Conservation (phyloP, 64 coral and sea anemone species). For the Porites australiensis region DNA sequence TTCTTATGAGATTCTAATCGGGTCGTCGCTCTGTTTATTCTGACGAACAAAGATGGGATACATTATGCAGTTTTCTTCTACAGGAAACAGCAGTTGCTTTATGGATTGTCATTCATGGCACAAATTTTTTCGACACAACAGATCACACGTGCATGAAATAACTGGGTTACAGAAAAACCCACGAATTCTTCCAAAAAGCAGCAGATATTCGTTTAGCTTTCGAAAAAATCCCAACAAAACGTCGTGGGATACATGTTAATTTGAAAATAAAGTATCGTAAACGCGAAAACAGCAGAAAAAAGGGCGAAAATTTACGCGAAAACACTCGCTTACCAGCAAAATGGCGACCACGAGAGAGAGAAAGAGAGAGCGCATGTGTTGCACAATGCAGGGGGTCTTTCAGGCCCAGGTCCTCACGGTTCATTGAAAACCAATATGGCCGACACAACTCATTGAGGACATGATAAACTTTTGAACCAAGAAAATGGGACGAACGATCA, state of each 20-base stretch:
- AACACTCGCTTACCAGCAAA: not conserved
- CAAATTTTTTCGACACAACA: too few relatives aligned
- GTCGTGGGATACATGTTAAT: not conserved
- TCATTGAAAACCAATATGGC: slow-evolving; percentile 48
- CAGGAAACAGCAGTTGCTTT: too few relatives aligned
- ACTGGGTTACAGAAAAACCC: not conserved
- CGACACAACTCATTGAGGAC: slow-evolving; percentile 21
- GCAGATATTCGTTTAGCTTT: not conserved
- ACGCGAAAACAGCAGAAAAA: not conserved
- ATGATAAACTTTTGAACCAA: not conserved
- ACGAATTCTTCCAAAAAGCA: not conserved
- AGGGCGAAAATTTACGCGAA: not conserved
- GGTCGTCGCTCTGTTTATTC: too few relatives aligned
- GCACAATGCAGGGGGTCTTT: slow-evolving; percentile 48
- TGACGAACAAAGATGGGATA: too few relatives aligned
- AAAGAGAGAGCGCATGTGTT: slow-evolving; percentile 54
- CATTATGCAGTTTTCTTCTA: too few relatives aligned
- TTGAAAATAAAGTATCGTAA: not conserved
- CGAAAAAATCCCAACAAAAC: not conserved
- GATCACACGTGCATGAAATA: not conserved
- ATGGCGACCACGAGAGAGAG: slow-evolving; percentile 77
- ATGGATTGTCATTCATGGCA: too few relatives aligned
- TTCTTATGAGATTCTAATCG: too few relatives aligned
- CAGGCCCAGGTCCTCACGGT: slow-evolving; percentile 11
- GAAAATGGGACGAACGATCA: slow-evolving; percentile 84